These are phyloP conservation scores for Pissodes strobi DNA, from an alignment of 1,140 invertebrate genomes.

Conservation along the genomic window DNA sequence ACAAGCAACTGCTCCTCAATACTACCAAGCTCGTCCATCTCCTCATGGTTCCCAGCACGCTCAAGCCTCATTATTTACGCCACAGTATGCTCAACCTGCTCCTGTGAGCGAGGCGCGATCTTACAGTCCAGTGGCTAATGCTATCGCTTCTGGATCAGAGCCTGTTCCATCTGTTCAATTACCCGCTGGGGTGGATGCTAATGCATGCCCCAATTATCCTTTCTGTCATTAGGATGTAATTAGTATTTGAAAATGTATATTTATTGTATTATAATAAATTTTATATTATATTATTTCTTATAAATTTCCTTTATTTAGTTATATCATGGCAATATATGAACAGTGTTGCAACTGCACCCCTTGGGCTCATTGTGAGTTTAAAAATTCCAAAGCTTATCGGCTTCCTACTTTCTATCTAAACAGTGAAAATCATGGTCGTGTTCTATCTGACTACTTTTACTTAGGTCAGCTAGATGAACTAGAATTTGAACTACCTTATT, in stretches of 20 bases:
- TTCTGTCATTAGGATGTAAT: slow-evolving; percentile 56
- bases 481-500: no score
- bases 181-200: slow-evolving; percentile 60
- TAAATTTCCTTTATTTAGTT: no score
- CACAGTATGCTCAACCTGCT: slow-evolving; percentile 10
- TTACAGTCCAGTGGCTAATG: slow-evolving; percentile 12
- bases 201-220: slow-evolving; percentile 64
- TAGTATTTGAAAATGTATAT: neutral
- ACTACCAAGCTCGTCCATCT: slow-evolving; percentile 1
- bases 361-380: no score
- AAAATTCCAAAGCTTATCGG: no score
- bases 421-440: no score
- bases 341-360: no score
- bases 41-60: neutral
- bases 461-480: no score
- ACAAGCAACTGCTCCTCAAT: slow-evolving; percentile 1
- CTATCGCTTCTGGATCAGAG: slow-evolving; percentile 3
- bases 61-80: slow-evolving; percentile 9
- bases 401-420: no score
- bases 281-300: no score
- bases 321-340: no score
- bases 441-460: no score
- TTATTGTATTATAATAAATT: slow-evolving; percentile 10
- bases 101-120: slow-evolving; percentile 5
- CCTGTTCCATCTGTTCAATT: slow-evolving; percentile 43